These are phyloP conservation scores for Melopsittacus undulatus DNA, from an alignment of 2,797 vertebrate genomes.

Conservation along the genomic window DNA sequence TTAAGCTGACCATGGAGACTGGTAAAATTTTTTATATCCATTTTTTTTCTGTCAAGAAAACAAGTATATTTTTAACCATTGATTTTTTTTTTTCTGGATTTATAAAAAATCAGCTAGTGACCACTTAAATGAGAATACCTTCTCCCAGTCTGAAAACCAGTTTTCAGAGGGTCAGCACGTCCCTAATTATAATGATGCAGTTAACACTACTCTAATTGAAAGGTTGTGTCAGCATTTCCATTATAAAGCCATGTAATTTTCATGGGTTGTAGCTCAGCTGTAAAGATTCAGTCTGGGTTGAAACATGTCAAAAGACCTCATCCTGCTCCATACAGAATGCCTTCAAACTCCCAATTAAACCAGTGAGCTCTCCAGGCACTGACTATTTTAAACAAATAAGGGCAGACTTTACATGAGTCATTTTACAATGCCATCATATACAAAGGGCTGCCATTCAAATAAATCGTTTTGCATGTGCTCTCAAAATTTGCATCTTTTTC, in stretches of 20 bases:
- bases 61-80: background rate
- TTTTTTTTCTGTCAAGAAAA: background rate
- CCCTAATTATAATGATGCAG: slow-evolving; percentile 56
- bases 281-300: slow-evolving; percentile 59
- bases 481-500: background rate
- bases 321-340: slow-evolving; percentile 3
- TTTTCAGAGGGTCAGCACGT: slow-evolving; percentile 51
- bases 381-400: slow-evolving; percentile 14
- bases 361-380: background rate
- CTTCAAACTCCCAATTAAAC: slow-evolving; percentile 42
- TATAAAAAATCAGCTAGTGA: background rate
- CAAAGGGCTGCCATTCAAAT: background rate
- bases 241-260: slow-evolving; percentile 70
- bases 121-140: slow-evolving; percentile 1
- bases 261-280: slow-evolving; percentile 64
- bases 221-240: slow-evolving; percentile 73
- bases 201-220: slow-evolving; percentile 64
- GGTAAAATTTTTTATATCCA: background rate
- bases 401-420: background rate
- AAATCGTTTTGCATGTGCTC: background rate
- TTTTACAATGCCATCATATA: slow-evolving; percentile 26
- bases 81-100: background rate
- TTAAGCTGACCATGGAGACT: background rate
- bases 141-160: slow-evolving; percentile 39
- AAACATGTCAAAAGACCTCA: slow-evolving; percentile 50